Percentiles rank a stretch among this genome's conserved stretches.
These are phyloP conservation scores for Drosophila albomicans DNA, from an alignment of 1,140 invertebrate species.

Conservation along the genomic window DNA sequence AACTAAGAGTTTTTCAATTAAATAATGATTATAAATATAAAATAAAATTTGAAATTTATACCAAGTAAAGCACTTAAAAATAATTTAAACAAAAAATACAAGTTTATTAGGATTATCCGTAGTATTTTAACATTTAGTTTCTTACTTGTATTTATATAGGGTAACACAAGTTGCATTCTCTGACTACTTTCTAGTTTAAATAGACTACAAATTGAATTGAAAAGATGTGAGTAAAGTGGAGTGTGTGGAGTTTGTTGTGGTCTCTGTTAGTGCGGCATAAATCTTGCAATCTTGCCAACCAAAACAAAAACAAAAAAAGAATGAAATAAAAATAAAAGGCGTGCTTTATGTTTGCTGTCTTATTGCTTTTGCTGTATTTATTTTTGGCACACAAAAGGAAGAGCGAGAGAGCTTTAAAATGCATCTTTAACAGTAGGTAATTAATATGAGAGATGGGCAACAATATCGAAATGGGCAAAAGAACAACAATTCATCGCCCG, in stretches of 20 bases:
- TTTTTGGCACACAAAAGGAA: not conserved
- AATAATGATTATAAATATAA: too few relatives aligned
- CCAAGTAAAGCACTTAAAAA: too few relatives aligned
- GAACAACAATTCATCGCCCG: slow-evolving; percentile 45
- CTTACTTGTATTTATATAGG: not conserved
- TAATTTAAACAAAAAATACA: too few relatives aligned
- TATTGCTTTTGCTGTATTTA: not conserved
- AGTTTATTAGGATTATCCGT: too few relatives aligned
- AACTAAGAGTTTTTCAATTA: too few relatives aligned
- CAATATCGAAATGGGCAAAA: slow-evolving; percentile 27
- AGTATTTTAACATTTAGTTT: too few relatives aligned
- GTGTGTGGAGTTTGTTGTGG: not conserved
- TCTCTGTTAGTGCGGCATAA: slow-evolving; percentile 16
- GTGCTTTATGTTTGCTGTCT: not conserved
- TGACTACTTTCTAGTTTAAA: slow-evolving; percentile 23
- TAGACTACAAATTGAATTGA: slow-evolving; percentile 70
- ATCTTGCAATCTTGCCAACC: slow-evolving; percentile 20
- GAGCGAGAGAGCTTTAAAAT: slow-evolving; percentile 2
- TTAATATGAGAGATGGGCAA: slow-evolving; percentile 54
- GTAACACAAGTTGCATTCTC: not conserved
- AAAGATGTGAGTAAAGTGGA: not conserved
- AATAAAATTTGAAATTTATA: too few relatives aligned
- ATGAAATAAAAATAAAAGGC: too few relatives aligned
- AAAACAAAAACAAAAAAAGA: too few relatives aligned
- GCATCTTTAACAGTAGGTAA: slow-evolving; percentile 48